These are phyloP conservation scores for Archilochus colubris DNA, from an alignment of 2,113 vertebrate genomes.

Conservation along the genomic window DNA sequence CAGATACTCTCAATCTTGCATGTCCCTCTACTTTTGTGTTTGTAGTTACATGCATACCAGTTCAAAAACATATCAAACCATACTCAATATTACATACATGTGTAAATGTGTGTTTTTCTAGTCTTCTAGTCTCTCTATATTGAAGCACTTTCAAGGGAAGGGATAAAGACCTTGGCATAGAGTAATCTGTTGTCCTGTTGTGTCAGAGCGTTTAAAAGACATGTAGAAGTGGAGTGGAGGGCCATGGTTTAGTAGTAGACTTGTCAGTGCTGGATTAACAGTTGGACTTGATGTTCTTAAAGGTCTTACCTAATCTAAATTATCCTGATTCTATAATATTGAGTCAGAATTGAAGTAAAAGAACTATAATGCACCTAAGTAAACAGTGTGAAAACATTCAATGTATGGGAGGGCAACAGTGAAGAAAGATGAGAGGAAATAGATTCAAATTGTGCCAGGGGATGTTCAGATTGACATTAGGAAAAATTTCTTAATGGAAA, in stretches of 20 bases:
- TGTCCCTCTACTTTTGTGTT: neutral
- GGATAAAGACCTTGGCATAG: neutral
- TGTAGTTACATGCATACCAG: too few relatives aligned
- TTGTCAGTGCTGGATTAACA: too few relatives aligned
- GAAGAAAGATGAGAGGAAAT: neutral
- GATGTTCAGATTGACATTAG: too few relatives aligned
- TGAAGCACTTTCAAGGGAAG: neutral
- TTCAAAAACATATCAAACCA: neutral
- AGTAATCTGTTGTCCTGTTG: neutral
- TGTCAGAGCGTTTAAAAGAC: neutral
- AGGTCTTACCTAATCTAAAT: too few relatives aligned
- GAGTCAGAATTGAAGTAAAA: neutral
- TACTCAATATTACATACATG: neutral
- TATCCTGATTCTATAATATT: too few relatives aligned
- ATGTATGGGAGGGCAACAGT: neutral
- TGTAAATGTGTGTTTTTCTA: too few relatives aligned
- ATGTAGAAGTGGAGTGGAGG: too few relatives aligned
- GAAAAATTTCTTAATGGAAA: too few relatives aligned
- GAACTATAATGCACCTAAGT: neutral
- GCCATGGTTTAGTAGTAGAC: too few relatives aligned
- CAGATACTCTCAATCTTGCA: neutral
- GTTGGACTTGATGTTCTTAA: too few relatives aligned
- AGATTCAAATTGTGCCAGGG: too few relatives aligned
- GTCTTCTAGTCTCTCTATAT: too few relatives aligned
- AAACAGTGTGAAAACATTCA: accelerated